Evolutionary conservation across 2,888 invertebrate species (phyloP).

Genomic region (Eudemis profundana): DNA sequence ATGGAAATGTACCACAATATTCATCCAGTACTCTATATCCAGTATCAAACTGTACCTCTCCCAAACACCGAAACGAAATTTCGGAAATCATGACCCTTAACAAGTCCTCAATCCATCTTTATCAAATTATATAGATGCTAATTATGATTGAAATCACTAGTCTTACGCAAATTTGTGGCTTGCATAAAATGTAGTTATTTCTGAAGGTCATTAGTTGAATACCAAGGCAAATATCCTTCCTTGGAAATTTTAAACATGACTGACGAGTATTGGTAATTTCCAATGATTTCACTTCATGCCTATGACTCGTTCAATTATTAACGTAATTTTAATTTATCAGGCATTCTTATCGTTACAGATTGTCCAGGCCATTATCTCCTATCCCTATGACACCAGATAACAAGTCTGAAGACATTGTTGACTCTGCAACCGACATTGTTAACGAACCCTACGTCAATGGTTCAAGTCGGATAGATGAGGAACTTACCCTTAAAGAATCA

Average conservation of each 20-base stretch:
- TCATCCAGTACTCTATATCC: too few relatives aligned
- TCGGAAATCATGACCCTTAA: too few relatives aligned
- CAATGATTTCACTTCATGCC: neutral
- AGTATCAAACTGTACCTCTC: too few relatives aligned
- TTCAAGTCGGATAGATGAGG: conserved; percentile 61
- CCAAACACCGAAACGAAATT: too few relatives aligned
- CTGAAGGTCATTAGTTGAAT: neutral
- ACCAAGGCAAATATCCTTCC: too few relatives aligned
- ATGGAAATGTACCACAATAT: too few relatives aligned
- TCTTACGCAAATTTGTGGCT: too few relatives aligned
- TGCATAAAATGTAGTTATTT: too few relatives aligned
- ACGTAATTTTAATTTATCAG: neutral
- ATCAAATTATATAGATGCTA: too few relatives aligned
- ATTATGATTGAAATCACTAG: too few relatives aligned
- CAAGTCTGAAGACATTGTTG: conserved; percentile 57
- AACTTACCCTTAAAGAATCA: conserved; percentile 75
- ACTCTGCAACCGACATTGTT: conserved; percentile 55
- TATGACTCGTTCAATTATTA: neutral
- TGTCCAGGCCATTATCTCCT: conserved; percentile 77
- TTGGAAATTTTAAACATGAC: neutral
- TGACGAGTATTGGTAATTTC: neutral
- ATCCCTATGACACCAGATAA: conserved; percentile 55
- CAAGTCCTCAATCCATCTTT: too few relatives aligned
- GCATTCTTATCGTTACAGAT: conserved; percentile 57
- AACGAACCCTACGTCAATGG: conserved; percentile 67